Evolutionary conservation across 2,888 invertebrate genomes (phyloP), one percentile per base, ranked within the genome.

Genomic region (Apodemia zela): DNA sequence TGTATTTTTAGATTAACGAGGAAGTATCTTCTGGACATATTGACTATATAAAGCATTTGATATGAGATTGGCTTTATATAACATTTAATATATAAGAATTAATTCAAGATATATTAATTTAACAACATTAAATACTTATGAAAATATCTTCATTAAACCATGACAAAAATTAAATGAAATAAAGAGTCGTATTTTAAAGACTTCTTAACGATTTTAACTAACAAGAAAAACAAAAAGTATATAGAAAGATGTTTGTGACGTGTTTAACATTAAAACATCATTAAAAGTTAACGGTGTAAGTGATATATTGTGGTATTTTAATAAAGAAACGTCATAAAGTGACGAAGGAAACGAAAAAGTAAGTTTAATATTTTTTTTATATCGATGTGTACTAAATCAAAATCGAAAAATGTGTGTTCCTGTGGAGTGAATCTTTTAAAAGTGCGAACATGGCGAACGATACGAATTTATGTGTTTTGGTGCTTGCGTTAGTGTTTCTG

Each of bases 381-480:
- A 66, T 84, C 83, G 84, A 87, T 87, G 87, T 80, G 80, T 82
- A 67, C 75, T 69, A 72, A 68, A 67, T 72, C 70, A 66, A 71
- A 42, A 42, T 42, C 69, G 72, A 68, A 68, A 67, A 65, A 66
- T 64, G 61, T 54, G 71, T 69, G 71, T 65, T 68, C 45, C 18
- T 66, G 67, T 68, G 67, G 62, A 62, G 68, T 68, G 66, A 64
- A 61, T 54, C 17, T 61, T 58, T 63, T 45, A 45, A 17, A 58
- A 38, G 38, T 29, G 62, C 66, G 60, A 69, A 66, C 67, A 67
- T 72, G 69, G 64, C 45, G 65, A 69, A 59, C 38, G 65, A 66
- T 65, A 65, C 64, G 65, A 67, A 81, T 75, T 73, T 84, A 69
- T 77, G 80, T 69, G 77, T 78, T 68, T 64, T 83, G 66, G 74